phyloP scores from a whole-genome alignment of 2,113 vertebrate genomes.

The Psittacus erithacus region DNA sequence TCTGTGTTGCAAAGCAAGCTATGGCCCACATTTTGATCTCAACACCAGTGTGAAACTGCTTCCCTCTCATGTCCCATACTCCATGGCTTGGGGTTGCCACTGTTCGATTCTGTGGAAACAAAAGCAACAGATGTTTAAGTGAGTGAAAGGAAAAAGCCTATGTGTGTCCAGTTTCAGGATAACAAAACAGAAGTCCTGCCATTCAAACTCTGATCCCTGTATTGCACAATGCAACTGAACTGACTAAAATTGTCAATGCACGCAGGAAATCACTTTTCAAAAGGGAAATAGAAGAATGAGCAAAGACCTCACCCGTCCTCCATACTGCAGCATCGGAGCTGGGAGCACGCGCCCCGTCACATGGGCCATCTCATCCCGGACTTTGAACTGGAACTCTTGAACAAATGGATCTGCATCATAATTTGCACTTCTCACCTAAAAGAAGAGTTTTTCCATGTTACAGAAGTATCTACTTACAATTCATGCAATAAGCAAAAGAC shows the following conservation, averaged over 20 bases:
- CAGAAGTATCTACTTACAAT: background rate
- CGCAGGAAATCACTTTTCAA: background rate
- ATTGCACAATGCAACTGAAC: background rate
- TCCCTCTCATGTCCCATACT: constrained; percentile 99
- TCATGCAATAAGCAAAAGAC: background rate
- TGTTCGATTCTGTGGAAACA: constrained; percentile 89
- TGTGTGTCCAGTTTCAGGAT: background rate
- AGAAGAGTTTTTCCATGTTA: background rate
- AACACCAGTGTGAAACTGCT: constrained; percentile 97
- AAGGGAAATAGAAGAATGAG: background rate
- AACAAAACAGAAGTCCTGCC: background rate
- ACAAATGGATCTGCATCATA: constrained; percentile 97
- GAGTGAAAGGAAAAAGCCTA: background rate
- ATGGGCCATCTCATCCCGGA: constrained; percentile 98
- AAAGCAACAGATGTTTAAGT: background rate
- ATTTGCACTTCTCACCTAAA: constrained; percentile 96
- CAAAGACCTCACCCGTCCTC: constrained; percentile 90
- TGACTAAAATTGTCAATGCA: background rate
- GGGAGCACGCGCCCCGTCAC: constrained; percentile 97
- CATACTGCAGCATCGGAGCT: constrained; percentile 97
- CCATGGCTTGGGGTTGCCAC: constrained; percentile 98
- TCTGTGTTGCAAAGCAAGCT: constrained; percentile 97
- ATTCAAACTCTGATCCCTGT: background rate
- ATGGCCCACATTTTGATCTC: constrained; percentile 99
- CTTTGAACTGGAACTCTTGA: constrained; percentile 98